Conservation (phyloP, 2,888 invertebrate species). For the Tetanocera ferruginea region DNA sequence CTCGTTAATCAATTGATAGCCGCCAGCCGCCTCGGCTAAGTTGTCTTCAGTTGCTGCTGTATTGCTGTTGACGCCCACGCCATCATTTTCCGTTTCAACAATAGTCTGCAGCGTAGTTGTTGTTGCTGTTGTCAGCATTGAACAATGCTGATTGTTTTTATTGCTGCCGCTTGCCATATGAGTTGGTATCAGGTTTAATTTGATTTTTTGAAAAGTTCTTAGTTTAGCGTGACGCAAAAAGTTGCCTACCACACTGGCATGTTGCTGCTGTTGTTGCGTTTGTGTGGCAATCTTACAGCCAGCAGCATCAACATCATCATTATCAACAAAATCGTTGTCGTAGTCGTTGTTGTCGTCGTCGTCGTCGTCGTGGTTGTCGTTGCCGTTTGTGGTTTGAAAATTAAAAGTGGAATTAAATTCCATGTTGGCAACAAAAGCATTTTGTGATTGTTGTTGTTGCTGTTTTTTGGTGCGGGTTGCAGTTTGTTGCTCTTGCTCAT, state of each 20-base stretch:
- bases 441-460: slow-evolving; percentile 58
- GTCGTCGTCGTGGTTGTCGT: slow-evolving; percentile 32
- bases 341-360: slow-evolving; percentile 37
- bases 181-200: slow-evolving; percentile 60
- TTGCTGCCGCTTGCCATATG: slow-evolving; percentile 54
- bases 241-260: slow-evolving; percentile 54
- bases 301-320: slow-evolving; percentile 40
- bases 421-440: slow-evolving; percentile 44
- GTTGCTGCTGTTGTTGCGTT: slow-evolving; percentile 40
- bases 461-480: slow-evolving; percentile 65
- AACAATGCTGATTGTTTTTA: slow-evolving; percentile 46
- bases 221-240: slow-evolving; percentile 64
- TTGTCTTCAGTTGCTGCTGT: not conserved
- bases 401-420: slow-evolving; percentile 47
- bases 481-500: slow-evolving; percentile 58
- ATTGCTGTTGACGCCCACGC: slow-evolving; percentile 39
- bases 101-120: slow-evolving; percentile 61
- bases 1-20: slow-evolving; percentile 65
- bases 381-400: slow-evolving; percentile 45
- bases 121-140: slow-evolving; percentile 51
- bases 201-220: slow-evolving; percentile 67
- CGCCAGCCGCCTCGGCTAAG: slow-evolving; percentile 52
- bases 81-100: slow-evolving; percentile 64
- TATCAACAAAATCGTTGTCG: slow-evolving; percentile 42
- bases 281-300: slow-evolving; percentile 36